Base-by-base conservation (phyloP, 92 coral and sea anemone species). In the Scolanthus callimorphus region DNA sequence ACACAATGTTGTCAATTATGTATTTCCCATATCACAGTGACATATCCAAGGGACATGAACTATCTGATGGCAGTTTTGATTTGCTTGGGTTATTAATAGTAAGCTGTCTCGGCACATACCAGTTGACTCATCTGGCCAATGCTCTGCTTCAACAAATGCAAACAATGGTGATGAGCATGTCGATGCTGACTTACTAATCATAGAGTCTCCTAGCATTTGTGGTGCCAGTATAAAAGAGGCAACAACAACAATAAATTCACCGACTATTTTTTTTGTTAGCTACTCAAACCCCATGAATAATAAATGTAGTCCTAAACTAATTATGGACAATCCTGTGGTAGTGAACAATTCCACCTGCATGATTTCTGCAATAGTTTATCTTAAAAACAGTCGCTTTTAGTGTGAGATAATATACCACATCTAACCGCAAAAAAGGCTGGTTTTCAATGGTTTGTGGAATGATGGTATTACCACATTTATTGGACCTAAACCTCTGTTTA, bases 311-410 rank as follows among this genome's bases (percentile, higher is more conserved):
- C n/a, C n/a, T n/a, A n/a, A n/a, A n/a, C n/a, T n/a, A n/a, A n/a
- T n/a, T n/a, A n/a, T n/a, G n/a, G n/a, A n/a, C n/a, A n/a, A n/a
- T 12, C 20, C 34, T 2, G 21, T 59, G 13, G 30, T 31, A n/a
- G 39, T 48, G 4, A 30, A 70, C 25, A 59, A 38, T 17, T 46
- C 37, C 15, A 26, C 26, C 19, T 59, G 60, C 27, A 59, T 52
- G 31, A 27, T 70, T 15, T 70, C 77, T 46, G 77, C 59, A n/a
- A 49, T 70, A 31, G 60, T 70, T 15, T 70, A 59, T 49, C 25
- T 70, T n/a, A 70, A 70, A 50, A 45, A 67, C 4, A 41, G 60
- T 34, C 77, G 59, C 62, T 69, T 44, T 47, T 59, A 39, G 46
- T 69, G 77, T 69, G 67, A 69, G 39, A 47, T 69, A 39, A 17